phyloP scores from a whole-genome alignment of 2,113 vertebrate species.

The Passer montanus region DNA sequence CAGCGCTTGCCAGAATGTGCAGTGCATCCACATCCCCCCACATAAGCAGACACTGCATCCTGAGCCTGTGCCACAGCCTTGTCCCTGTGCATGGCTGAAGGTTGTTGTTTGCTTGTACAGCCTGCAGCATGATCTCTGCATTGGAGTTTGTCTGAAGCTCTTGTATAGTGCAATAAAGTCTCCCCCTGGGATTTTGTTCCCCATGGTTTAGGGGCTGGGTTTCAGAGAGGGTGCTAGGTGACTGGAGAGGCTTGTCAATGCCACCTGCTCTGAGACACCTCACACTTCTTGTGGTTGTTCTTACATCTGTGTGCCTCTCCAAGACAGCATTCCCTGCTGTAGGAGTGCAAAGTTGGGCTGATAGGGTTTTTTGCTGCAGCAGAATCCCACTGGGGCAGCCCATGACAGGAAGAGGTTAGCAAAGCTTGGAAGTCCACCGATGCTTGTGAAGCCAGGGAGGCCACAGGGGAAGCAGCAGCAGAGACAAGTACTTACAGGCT shows the following conservation, averaged over 20 bases:
- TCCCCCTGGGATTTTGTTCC: not conserved
- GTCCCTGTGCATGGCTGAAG: not conserved
- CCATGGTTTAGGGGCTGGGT: not conserved
- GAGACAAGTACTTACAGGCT: not conserved
- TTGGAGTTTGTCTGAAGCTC: not conserved
- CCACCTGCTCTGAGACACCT: not conserved
- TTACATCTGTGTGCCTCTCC: not conserved
- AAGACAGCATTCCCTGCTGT: not conserved
- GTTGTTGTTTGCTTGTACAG: not conserved
- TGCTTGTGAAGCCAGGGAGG: not conserved
- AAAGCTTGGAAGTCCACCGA: not conserved
- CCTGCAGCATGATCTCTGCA: accelerated
- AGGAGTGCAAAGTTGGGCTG: not conserved
- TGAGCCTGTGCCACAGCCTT: not conserved
- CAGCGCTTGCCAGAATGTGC: accelerated
- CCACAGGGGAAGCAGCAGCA: not conserved
- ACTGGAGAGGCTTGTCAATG: not conserved
- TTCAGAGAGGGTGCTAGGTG: not conserved
- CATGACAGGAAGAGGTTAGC: not conserved
- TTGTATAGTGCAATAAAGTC: not conserved
- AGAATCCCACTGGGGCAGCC: not conserved
- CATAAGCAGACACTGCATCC: not conserved
- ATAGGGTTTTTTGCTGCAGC: not conserved
- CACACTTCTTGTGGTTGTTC: not conserved
- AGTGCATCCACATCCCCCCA: not conserved